These are phyloP conservation scores for Todiramphus chloris DNA, from an alignment of 2,113 vertebrate species.

Conservation along the genomic window DNA sequence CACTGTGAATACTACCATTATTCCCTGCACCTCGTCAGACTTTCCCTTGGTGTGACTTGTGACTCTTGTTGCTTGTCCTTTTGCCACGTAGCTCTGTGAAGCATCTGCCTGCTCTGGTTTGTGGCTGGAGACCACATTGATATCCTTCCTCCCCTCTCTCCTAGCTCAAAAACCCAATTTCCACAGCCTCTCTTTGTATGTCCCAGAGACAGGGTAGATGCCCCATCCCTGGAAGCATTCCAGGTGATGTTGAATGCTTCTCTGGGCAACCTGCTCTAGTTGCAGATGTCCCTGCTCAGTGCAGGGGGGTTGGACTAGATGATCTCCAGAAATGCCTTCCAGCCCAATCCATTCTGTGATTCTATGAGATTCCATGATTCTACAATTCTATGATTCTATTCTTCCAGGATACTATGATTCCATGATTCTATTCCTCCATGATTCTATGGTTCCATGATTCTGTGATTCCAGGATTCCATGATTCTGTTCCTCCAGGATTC, in stretches of 20 bases:
- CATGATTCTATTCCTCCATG: no score
- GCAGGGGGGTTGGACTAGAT: neutral
- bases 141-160: neutral
- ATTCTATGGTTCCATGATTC: neutral
- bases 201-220: neutral
- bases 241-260: neutral
- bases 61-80: neutral
- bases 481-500: no score
- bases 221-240: neutral
- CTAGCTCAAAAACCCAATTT: neutral
- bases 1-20: neutral
- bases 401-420: neutral
- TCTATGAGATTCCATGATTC: no score
- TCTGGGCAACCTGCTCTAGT: neutral
- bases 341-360: neutral
- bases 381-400: no score
- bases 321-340: neutral
- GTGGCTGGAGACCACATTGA: neutral
- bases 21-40: neutral
- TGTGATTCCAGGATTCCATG: no score
- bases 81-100: neutral
- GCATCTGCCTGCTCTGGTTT: neutral
- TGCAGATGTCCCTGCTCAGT: neutral
- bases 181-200: neutral
- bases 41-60: neutral